phyloP scores from a whole-genome alignment of 1,140 invertebrate species.

The Dendroctonus ponderosae region DNA sequence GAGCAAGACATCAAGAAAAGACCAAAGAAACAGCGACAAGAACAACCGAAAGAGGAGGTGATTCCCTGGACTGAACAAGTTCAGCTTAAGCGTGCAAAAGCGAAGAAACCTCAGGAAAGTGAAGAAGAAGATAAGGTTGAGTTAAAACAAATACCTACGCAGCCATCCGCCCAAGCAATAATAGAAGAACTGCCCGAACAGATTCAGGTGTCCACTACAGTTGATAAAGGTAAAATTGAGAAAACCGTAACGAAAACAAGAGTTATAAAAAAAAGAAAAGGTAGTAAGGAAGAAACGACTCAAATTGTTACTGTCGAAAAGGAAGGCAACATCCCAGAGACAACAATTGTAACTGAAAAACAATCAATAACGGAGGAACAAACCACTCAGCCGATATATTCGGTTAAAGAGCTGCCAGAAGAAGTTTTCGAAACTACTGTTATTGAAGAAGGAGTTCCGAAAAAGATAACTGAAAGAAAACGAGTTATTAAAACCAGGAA shows the following conservation, averaged over 20 bases:
- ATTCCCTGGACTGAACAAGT: conserved; percentile 43
- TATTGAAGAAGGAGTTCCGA: conserved; percentile 41
- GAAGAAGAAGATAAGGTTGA: conserved; percentile 50
- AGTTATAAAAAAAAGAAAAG: conserved; percentile 43
- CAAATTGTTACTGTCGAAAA: conserved; percentile 41
- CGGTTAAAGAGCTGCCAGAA: conserved; percentile 42
- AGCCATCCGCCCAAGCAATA: conserved; percentile 22
- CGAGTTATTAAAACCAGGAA: conserved; percentile 47
- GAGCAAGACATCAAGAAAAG: conserved; percentile 40
- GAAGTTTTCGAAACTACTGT: conserved; percentile 36
- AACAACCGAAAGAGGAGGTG: conserved; percentile 32
- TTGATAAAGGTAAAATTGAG: conserved; percentile 42
- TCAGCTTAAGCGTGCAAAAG: conserved; percentile 37
- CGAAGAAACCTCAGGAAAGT: conserved; percentile 43
- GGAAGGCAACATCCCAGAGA: conserved; percentile 33
- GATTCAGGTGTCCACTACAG: conserved; percentile 20
- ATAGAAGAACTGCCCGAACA: conserved; percentile 48
- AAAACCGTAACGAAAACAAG: conserved; percentile 45
- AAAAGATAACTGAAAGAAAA: conserved; percentile 45
- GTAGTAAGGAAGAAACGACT: conserved; percentile 38
- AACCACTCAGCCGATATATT: conserved; percentile 40
- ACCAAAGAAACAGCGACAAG: conserved; percentile 39
- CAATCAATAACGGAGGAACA: conserved; percentile 42
- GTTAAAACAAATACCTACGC: conserved; percentile 36
- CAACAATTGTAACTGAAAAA: conserved; percentile 39